These are phyloP conservation scores for Hiodon tergisus DNA, from an alignment of 2,113 vertebrate species.

Conservation along the genomic window DNA sequence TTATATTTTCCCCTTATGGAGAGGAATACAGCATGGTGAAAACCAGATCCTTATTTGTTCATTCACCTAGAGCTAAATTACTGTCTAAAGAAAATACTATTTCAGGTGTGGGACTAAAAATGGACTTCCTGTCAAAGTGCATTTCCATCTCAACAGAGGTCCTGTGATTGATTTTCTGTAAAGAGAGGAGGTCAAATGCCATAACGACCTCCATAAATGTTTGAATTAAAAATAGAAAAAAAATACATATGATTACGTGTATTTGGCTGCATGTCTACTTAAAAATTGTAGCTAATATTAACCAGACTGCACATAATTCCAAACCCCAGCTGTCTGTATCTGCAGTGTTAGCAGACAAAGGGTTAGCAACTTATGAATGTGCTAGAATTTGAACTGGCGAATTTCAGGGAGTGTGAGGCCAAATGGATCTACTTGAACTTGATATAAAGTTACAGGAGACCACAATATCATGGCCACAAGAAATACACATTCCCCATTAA, in stretches of 20 bases:
- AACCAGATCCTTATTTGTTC: slow-evolving; percentile 8
- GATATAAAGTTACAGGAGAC: too few species aligned
- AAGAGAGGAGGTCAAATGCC: neutral
- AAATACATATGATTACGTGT: neutral
- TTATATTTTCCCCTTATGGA: neutral
- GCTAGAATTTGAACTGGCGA: too few species aligned
- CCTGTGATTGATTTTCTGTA: neutral
- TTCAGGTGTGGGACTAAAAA: neutral
- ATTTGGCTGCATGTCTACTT: too few species aligned
- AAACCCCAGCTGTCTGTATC: too few species aligned
- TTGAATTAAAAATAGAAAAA: neutral
- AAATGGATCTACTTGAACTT: too few species aligned
- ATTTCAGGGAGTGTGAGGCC: too few species aligned
- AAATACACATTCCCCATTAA: too few species aligned
- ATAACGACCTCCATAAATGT: neutral
- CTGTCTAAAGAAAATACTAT: neutral
- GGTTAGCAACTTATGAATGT: too few species aligned
- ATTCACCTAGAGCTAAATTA: neutral
- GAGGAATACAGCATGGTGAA: slow-evolving; percentile 7
- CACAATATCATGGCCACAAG: too few species aligned
- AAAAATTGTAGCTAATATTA: too few species aligned
- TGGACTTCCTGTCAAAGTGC: neutral
- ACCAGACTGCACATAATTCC: too few species aligned
- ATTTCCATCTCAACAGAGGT: neutral
- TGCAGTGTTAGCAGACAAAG: too few species aligned